Evolutionary conservation across 37 sponge, comb jelly and placozoan genomes (phyloP).

Genomic region (Ephydatia muelleri): DNA sequence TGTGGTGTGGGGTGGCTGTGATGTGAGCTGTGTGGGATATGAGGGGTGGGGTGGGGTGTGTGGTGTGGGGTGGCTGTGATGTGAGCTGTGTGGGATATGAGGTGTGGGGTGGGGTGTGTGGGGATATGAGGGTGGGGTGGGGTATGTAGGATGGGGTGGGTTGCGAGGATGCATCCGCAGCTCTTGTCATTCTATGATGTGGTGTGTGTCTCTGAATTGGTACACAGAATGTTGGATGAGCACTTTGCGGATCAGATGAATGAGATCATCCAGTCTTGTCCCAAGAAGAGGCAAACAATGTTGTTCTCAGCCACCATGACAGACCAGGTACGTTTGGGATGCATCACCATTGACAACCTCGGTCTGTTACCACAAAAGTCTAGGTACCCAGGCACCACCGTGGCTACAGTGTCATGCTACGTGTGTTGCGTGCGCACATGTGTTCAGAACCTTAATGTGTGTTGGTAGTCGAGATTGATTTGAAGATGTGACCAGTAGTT

Average conservation of each 20-base stretch:
- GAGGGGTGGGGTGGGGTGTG: no score
- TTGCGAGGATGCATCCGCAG: no score
- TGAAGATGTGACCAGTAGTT: no score
- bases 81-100: no score
- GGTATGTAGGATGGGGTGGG: no score
- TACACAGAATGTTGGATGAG: constrained; percentile 90
- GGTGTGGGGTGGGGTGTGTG: neutral
- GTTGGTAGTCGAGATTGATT: no score
- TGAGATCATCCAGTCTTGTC: constrained; percentile 88
- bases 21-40: no score
- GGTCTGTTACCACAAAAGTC: neutral
- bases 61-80: no score
- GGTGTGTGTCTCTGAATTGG: no score
- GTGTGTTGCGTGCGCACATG: neutral
- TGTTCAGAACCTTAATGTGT: no score
- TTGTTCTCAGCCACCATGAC: constrained; percentile 99
- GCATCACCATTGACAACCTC: neutral
- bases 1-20: no score
- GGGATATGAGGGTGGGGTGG: neutral
- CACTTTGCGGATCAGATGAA: constrained; percentile 96
- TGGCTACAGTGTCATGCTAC: neutral
- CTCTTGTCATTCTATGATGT: no score
- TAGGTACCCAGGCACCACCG: neutral
- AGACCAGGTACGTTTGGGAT: constrained; percentile 72
- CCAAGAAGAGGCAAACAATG: constrained; percentile 90